phyloP scores from a whole-genome alignment of 2,888 invertebrate species.

The Mechanitis mazaeus region DNA sequence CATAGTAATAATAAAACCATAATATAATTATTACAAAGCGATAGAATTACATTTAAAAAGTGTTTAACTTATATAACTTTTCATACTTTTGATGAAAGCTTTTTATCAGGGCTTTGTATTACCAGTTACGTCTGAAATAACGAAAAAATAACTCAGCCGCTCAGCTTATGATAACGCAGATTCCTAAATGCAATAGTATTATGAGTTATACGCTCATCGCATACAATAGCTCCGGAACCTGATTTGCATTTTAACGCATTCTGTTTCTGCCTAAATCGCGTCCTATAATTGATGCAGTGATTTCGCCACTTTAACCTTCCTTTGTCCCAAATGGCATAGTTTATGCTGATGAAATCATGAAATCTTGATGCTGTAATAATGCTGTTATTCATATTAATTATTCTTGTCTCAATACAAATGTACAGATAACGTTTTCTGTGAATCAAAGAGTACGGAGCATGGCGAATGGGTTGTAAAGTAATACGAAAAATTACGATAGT shows the following conservation, averaged over 20 bases:
- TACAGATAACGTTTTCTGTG: too few species aligned
- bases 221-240: slow-evolving; percentile 36
- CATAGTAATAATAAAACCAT: too few species aligned
- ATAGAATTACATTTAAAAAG: too few species aligned
- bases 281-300: slow-evolving; percentile 40
- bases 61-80: too few species aligned
- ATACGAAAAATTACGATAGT: too few species aligned
- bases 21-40: too few species aligned
- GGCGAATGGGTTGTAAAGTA: too few species aligned
- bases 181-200: slow-evolving; percentile 28
- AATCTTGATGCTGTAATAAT: neutral
- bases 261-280: slow-evolving; percentile 40
- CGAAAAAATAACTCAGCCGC: slow-evolving; percentile 6
- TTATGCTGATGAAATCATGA: slow-evolving; percentile 9
- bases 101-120: too few species aligned
- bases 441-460: too few species aligned
- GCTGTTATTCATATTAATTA: neutral
- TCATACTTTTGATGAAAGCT: too few species aligned
- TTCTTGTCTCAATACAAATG: too few species aligned
- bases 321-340: slow-evolving; percentile 15
- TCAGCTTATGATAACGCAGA: slow-evolving; percentile 5
- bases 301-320: slow-evolving; percentile 18
- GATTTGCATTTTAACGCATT: slow-evolving; percentile 52
- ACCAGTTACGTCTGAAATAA: slow-evolving; percentile 12
- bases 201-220: slow-evolving; percentile 28